These are phyloP conservation scores for Drosophila ochracea DNA, from an alignment of 2,888 invertebrate species.

Conservation along the genomic window DNA sequence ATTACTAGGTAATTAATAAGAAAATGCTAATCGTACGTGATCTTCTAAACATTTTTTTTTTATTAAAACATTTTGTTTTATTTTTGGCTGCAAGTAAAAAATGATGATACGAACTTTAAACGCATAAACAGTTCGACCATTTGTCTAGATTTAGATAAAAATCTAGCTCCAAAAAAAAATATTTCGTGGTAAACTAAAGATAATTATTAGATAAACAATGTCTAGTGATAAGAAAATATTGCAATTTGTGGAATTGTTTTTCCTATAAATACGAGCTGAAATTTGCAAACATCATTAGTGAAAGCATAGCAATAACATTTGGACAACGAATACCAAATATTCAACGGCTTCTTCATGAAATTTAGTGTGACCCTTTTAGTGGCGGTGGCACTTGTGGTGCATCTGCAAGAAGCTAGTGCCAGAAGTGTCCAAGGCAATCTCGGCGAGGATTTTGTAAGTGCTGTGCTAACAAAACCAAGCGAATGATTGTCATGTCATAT, in stretches of 20 bases:
- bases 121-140: neutral
- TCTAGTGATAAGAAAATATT: slow-evolving; percentile 43
- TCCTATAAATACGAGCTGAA: slow-evolving; percentile 52
- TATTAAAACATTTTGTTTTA: neutral
- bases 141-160: slow-evolving; percentile 9
- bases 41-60: neutral
- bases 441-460: slow-evolving; percentile 38
- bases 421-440: slow-evolving; percentile 43
- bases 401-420: slow-evolving; percentile 36
- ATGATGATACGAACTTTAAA: neutral
- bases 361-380: slow-evolving; percentile 31
- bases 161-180: neutral
- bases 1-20: no score
- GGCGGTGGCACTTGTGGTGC: slow-evolving; percentile 37
- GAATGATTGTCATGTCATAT: neutral
- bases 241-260: slow-evolving; percentile 25
- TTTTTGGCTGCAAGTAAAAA: neutral
- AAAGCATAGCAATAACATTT: slow-evolving; percentile 12
- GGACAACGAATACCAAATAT: neutral
- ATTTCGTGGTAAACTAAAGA: neutral
- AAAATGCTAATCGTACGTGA: neutral
- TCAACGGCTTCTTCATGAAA: slow-evolving; percentile 44
- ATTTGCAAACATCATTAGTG: slow-evolving; percentile 37
- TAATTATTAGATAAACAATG: neutral
- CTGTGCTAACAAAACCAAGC: neutral